Evolutionary conservation across 1,140 invertebrate genomes (phyloP), one percentile per base, ranked within the genome.

Genomic region (Nasonia longicornis): DNA sequence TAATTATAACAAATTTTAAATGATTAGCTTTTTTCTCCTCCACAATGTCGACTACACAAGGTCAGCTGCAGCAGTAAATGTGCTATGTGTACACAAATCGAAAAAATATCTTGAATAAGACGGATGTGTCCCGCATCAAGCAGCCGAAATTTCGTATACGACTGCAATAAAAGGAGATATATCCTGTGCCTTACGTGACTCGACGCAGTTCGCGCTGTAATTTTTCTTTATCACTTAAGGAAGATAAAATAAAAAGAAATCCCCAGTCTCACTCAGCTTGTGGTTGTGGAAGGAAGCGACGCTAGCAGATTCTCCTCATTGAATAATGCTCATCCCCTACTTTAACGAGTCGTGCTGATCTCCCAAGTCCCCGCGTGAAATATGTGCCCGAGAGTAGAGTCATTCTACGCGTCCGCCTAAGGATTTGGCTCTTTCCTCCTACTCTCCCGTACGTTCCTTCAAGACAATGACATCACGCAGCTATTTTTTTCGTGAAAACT

Each of bases 291-390:
- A 52, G 71, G 22, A 52, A 48, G 10, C 20, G 22, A 8, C 38
- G 70, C n/a, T 22, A 2, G 14, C 20, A 8, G 38, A 29, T 67
- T 67, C 14, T 35, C 8, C 63, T 77, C 75, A 64, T 77, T 77
- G 75, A 77, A 77, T 67, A 77, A 77, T 66, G 75, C 4, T 77
- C 38, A 77, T 77, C 75, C 75, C 73, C 29, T 20, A 26, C 16
- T 75, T 63, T 31, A 75, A 63, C 52, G 52, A 75, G 29, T 16
- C 12, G 26, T 12, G 14, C 26, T 63, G n/a, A 73, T 73, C 71
- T 73, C 71, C 3, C 22, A 29, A 48, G n/a, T 73, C n/a, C n/a
- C 26, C 71, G 20, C 8, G 42, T 48, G 71, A 73, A 48, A 73
- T 73, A 73, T 73, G 42, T 42, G 69, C 1, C 69, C 35, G 11